Percentiles rank a stretch among this genome's conserved stretches.
Conservation (phyloP, 2,113 vertebrate genomes). For the Hystrix cristata region DNA sequence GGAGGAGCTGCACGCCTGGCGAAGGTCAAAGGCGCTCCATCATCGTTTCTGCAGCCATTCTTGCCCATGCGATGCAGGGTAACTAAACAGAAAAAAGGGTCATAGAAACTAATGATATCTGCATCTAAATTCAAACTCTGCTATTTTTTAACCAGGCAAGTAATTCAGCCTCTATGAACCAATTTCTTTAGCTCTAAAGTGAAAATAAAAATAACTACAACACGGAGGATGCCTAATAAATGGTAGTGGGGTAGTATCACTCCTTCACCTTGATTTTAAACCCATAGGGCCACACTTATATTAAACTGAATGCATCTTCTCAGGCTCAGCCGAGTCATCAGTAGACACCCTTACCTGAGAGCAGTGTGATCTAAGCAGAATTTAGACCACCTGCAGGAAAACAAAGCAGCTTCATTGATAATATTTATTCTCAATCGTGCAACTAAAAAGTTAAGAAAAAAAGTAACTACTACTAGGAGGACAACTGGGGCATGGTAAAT, state of each 20-base stretch:
- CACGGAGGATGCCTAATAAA: not conserved
- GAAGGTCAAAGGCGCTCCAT: slow-evolving; percentile 38
- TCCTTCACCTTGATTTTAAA: not conserved
- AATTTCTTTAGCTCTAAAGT: not conserved
- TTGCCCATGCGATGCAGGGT: not conserved
- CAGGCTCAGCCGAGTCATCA: not conserved
- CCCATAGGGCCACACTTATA: not conserved
- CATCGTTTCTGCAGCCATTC: not conserved
- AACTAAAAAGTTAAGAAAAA: not conserved
- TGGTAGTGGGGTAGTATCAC: no score
- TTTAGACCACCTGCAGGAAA: not conserved
- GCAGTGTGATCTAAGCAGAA: not conserved
- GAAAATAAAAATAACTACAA: not conserved
- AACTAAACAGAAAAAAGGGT: not conserved
- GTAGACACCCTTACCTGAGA: not conserved
- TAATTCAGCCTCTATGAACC: not conserved
- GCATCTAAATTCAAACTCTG: not conserved
- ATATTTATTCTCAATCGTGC: not conserved
- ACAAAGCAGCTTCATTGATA: not conserved
- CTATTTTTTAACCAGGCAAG: slow-evolving; percentile 37
- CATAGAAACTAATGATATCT: not conserved
- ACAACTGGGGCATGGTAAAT: not conserved
- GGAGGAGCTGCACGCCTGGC: not conserved
- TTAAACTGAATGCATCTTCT: not conserved
- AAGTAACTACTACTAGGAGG: not conserved